These are phyloP conservation scores for Hiodon alosoides DNA, from an alignment of 2,113 vertebrate genomes.

Conservation along the genomic window DNA sequence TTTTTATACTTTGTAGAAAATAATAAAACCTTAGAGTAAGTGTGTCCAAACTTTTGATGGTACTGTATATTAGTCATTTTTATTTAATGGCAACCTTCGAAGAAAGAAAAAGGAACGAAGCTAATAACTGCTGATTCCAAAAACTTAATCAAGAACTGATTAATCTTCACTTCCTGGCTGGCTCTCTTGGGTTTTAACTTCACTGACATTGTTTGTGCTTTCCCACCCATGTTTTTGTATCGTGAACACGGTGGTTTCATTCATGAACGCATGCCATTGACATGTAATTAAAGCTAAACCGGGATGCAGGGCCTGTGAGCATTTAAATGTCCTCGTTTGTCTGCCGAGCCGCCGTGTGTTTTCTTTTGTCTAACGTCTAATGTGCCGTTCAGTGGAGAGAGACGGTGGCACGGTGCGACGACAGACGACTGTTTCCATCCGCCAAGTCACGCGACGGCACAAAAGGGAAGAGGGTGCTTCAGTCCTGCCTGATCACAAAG, in stretches of 20 bases:
- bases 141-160: not conserved
- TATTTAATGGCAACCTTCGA: conserved; percentile 4
- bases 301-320: no score
- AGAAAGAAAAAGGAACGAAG: not conserved
- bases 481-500: no score
- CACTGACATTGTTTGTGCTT: not conserved
- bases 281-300: not conserved
- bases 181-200: not conserved
- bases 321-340: no score
- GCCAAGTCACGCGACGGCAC: no score
- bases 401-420: no score
- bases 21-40: not conserved
- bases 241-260: not conserved
- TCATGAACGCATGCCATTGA: not conserved
- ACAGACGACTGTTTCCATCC: no score
- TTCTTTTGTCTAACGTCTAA: no score
- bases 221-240: not conserved
- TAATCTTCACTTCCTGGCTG: not conserved
- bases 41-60: not conserved
- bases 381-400: no score
- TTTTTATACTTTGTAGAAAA: not conserved
- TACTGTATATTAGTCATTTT: not conserved
- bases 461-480: no score
- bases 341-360: no score
- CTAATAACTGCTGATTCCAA: not conserved